phyloP scores from a whole-genome alignment of 2,113 vertebrate species.

The Oceanites oceanicus region DNA sequence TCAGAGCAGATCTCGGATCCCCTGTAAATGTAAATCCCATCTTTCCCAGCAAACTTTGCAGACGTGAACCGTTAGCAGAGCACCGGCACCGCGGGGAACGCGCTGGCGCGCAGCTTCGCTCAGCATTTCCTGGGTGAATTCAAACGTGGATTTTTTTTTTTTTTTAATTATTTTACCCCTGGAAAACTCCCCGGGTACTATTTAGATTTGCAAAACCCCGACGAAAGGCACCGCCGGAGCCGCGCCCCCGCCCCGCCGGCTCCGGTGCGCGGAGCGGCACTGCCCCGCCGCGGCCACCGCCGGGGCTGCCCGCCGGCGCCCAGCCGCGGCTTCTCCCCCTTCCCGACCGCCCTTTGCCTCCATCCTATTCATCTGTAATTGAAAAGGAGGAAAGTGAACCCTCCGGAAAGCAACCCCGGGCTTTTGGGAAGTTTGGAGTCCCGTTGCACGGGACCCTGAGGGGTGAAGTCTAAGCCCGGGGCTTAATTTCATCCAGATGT shows the following conservation, averaged over 20 bases:
- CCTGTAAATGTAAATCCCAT: neutral
- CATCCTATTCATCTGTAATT: rapidly evolving
- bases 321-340: neutral
- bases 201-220: rapidly evolving
- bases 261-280: neutral
- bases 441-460: neutral
- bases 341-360: neutral
- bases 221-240: too few relatives aligned
- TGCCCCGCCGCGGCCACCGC: neutral
- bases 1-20: neutral
- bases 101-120: rapidly evolving
- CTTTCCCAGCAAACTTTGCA: neutral
- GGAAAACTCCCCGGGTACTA: rapidly evolving
- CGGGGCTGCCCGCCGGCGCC: neutral
- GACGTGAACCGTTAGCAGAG: rapidly evolving
- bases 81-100: rapidly evolving
- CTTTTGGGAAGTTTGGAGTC: neutral
- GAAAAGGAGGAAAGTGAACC: neutral
- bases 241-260: neutral
- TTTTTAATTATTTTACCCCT: neutral
- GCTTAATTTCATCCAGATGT: neutral
- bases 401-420: neutral
- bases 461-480: neutral
- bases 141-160: neutral
- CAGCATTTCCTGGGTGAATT: rapidly evolving